A percentile compares a stretch with the other conserved stretches of the same genome.
phyloP scores from a whole-genome alignment of 2,113 vertebrate species.

The Acrocephalus kingi region DNA sequence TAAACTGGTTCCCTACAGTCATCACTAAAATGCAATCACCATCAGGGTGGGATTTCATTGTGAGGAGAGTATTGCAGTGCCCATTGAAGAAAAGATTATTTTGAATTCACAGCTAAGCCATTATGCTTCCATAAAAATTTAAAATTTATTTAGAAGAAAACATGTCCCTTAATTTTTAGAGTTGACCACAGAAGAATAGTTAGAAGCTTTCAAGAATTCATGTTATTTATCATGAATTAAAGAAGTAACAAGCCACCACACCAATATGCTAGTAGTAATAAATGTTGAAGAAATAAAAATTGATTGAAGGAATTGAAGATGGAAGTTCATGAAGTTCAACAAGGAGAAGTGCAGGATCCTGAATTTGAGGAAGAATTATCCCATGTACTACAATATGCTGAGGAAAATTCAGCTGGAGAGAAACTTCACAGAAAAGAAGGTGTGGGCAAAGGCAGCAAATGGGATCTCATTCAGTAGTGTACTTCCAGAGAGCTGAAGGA shows the following conservation, averaged over 20 bases:
- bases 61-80: background rate
- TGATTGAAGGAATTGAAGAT: background rate
- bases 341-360: background rate
- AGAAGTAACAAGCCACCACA: background rate
- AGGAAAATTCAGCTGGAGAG: background rate
- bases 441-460: fast-evolving
- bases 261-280: background rate
- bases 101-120: background rate
- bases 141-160: background rate
- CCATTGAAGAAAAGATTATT: background rate
- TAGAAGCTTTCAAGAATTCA: background rate
- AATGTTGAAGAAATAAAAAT: background rate
- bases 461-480: background rate
- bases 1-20: background rate
- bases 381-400: fast-evolving
- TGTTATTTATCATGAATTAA: background rate
- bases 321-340: background rate
- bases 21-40: background rate
- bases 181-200: background rate
- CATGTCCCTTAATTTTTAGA: background rate
- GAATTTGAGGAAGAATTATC: background rate
- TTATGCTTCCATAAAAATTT: background rate
- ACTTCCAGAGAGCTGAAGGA: background rate
- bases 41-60: background rate
- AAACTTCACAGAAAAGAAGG: background rate